Conservation (phyloP, 1,140 invertebrate genomes). For the Anastrepha ludens region DNA sequence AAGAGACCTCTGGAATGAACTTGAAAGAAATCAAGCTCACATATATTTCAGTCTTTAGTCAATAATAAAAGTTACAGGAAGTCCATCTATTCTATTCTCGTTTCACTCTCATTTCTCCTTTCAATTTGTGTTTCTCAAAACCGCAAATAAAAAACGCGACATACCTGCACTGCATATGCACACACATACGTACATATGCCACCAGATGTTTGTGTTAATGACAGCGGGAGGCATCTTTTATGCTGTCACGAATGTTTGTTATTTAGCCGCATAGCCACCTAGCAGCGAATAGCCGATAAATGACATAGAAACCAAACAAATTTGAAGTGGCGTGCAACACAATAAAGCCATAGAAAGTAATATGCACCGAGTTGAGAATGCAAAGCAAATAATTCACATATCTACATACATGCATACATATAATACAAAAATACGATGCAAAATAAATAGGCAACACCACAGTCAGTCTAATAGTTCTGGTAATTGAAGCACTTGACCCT, state of each 20-base stretch:
- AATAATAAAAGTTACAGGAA: no score
- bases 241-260: neutral
- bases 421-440: no score
- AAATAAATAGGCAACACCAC: neutral
- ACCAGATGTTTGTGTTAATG: neutral
- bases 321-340: neutral
- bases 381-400: no score
- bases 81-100: no score
- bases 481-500: slow-evolving; percentile 18
- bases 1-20: no score
- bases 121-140: neutral
- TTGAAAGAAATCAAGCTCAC: no score
- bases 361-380: no score
- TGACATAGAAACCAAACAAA: slow-evolving; percentile 39
- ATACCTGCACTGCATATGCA: neutral
- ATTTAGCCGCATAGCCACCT: neutral
- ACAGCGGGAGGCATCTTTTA: neutral
- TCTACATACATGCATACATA: no score
- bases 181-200: neutral
- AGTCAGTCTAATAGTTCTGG: neutral
- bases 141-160: neutral
- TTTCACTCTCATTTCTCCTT: no score
- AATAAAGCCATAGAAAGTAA: slow-evolving; percentile 20
- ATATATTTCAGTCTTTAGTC: no score
- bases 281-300: slow-evolving; percentile 9